Evolutionary conservation across 2,797 vertebrate species (phyloP).

Genomic region (Pampus argenteus): DNA sequence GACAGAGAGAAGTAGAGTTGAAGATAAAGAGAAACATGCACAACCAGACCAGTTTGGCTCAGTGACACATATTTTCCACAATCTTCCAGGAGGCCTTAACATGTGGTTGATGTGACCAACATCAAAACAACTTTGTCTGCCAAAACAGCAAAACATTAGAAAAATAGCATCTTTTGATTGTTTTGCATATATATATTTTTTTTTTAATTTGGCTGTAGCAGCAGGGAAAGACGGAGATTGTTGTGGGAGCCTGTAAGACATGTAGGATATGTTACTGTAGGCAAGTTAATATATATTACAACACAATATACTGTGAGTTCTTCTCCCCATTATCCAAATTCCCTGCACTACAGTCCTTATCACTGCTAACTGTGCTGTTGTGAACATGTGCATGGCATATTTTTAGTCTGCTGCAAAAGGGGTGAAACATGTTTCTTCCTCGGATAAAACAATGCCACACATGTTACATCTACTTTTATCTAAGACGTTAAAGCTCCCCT

Average conservation of each 20-base stretch:
- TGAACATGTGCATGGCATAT: not conserved
- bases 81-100: conserved; percentile 40
- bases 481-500: not conserved
- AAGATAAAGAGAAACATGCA: not conserved
- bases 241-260: too few relatives aligned
- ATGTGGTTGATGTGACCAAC: conserved; percentile 49
- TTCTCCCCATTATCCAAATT: too few relatives aligned
- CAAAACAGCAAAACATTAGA: not conserved
- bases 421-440: not conserved
- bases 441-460: not conserved
- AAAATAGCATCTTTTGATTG: not conserved
- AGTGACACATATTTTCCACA: conserved; percentile 73
- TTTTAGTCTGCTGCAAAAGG: not conserved
- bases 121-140: conserved; percentile 33
- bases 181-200: not conserved
- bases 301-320: too few relatives aligned
- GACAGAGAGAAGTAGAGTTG: not conserved
- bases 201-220: not conserved
- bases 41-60: conserved; percentile 10
- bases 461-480: not conserved
- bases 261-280: too few relatives aligned
- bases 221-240: not conserved
- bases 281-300: not conserved
- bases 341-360: too few relatives aligned
- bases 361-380: not conserved